phyloP scores from a whole-genome alignment of 2,888 invertebrate species.

The Napeogenes sylphis region DNA sequence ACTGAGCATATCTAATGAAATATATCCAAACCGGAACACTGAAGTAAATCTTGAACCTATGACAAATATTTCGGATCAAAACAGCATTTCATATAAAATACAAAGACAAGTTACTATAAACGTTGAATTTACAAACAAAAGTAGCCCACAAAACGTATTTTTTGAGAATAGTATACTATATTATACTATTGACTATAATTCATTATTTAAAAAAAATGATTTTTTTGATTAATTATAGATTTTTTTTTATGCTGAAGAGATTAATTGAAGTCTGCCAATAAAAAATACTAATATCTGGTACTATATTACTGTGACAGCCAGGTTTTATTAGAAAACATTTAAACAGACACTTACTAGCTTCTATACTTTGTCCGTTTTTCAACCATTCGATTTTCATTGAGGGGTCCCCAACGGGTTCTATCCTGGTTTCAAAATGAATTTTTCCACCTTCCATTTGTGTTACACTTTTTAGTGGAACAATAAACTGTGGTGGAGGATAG shows the following conservation, averaged over 20 bases:
- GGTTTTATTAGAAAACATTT: neutral
- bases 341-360: constrained; percentile 85
- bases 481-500: constrained; percentile 94
- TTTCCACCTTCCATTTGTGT: constrained; percentile 93
- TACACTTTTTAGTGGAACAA: constrained; percentile 89
- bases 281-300: neutral
- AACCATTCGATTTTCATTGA: constrained; percentile 98
- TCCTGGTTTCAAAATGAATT: constrained; percentile 97
- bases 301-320: neutral
- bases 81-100: neutral
- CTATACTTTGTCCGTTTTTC: constrained; percentile 92
- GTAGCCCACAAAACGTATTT: no score
- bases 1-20: constrained; percentile 93
- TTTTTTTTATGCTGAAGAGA: no score
- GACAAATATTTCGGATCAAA: constrained; percentile 31
- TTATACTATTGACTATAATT: no score
- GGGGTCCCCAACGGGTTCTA: constrained; percentile 97
- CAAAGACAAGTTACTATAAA: neutral
- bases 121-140: constrained; percentile 4
- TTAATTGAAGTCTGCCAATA: no score
- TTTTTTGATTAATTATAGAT: neutral
- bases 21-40: constrained; percentile 98
- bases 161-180: no score
- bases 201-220: neutral
- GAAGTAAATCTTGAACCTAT: constrained; percentile 96